Percentiles rank a stretch among this genome's conserved stretches.
phyloP scores from a whole-genome alignment of 2,797 vertebrate genomes.

The Intellagama lesueurii region DNA sequence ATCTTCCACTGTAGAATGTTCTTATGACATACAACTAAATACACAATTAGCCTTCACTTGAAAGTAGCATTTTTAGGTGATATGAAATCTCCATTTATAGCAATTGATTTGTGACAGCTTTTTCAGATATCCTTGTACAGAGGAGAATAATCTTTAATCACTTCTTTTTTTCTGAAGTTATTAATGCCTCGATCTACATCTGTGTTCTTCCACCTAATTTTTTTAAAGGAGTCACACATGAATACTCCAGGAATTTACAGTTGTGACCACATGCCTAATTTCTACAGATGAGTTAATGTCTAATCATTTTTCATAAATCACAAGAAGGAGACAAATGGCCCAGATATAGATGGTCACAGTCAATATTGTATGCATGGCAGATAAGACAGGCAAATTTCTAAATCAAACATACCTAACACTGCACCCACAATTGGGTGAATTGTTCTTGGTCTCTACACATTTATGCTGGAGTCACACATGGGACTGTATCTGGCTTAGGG shows the following conservation, averaged over 20 bases:
- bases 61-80: not conserved
- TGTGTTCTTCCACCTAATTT: not conserved
- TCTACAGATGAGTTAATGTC: not conserved
- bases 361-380: not conserved
- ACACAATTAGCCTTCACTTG: not conserved
- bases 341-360: not conserved
- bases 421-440: not conserved
- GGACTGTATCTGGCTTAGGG: not conserved
- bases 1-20: not conserved
- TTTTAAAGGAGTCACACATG: not conserved
- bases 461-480: not conserved
- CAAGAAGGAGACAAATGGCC: no score
- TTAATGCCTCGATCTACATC: not conserved
- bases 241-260: not conserved
- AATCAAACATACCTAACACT: not conserved
- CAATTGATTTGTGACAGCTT: not conserved
- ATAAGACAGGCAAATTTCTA: not conserved
- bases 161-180: no score
- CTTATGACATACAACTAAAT: not conserved
- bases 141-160: not conserved
- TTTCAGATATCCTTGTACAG: no score
- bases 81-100: not conserved
- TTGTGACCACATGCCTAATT: not conserved
- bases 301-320: not conserved
- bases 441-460: no score